Evolutionary conservation across 2,888 invertebrate species (phyloP), one percentile per base, ranked within the genome.

Genomic region (Erebia aethiops): DNA sequence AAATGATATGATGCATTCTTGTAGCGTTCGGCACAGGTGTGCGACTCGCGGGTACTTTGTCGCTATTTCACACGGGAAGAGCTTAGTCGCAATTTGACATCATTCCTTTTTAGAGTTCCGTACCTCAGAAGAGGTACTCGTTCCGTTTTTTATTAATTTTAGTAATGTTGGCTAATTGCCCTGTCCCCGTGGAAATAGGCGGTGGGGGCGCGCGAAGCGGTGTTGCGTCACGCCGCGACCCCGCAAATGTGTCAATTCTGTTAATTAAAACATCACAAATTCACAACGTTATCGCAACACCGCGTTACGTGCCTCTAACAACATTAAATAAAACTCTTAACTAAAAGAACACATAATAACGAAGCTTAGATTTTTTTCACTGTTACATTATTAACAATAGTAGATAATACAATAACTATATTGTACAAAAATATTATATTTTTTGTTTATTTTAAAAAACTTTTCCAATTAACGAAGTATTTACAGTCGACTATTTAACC

Each of bases 1-100:
- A 94, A 93, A 93, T 94, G 94, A 94, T 94, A 94, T 94, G 94
- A 93, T 89, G 91, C 86, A 93, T 94, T 94, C 94, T 93, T 93
- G 94, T 91, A 81, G 88, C 90, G 90, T 78, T 82, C 82, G 78
- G 82, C 88, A 86, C 87, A 66, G 51, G 76, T 72, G 87, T 87
- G 87, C 90, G 78, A 84, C 72, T 83, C 90, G 90, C 90, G 82
- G 83, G 80, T 41, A 67, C 1, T 61, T 58, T 43, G 49, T 35
- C 14, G n/a, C 58, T 58, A 67, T 49, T 49, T 67, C 67, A 26
- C 11, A 13, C 13, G 49, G 35, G 14, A n/a, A 18, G 1, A 26
- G 26, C 13, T 3, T 35, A 16, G 35, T 18, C 18, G 18, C 2
- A 10, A 54, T 46, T 13, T n/a, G 11, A 46, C 11, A 46, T 46